Evolutionary conservation across 2,888 invertebrate genomes (phyloP), one percentile per base, ranked within the genome.

Genomic region (Luffia ferchaultella): DNA sequence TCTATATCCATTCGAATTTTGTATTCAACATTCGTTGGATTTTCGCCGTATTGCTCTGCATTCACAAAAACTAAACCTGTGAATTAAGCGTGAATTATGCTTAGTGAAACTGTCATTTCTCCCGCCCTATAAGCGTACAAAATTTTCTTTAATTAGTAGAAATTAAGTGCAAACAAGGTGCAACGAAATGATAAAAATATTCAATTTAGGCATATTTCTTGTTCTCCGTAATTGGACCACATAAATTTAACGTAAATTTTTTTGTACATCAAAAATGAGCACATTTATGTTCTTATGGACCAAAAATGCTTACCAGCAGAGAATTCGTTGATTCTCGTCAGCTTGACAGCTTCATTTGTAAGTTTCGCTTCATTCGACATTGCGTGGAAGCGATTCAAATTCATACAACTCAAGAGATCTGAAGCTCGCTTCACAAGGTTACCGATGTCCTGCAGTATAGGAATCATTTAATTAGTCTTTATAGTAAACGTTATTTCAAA

Each of bases 1-100:
- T 90, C 90, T 2, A 90, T 87, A 60, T 90, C 90, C 89, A 90
- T 89, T 18, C 90, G 82, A 45, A 92, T 88, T 64, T 89, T 90
- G 61, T 92, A 92, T 42, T 86, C 77, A 2, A 90, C 74, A 65
- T 82, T 69, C 0, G 62, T 55, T 0, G 68, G 63, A 0, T 60
- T 53, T 1, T 58, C 59, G 0, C 55, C 55, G 18, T 60, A 52
- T 1, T 63, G 54, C 16, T 65, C 63, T 7, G 60, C 63, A 54
- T 78, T 73, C 50, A 73, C 45, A 62, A 85, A 85, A 2, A 85
- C 82, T 2, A 85, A 52, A 42, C 85, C 84, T 85, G 57, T 1
- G 52, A 52, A 49, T 45, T 44, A 9, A 46, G 5, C 19, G 9
- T n/a, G 16, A 16, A n/a, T 18, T n/a, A n/a, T n/a, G n/a, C n/a